phyloP scores from a whole-genome alignment of 2,888 invertebrate species.

The Platynereis dumerilii region DNA sequence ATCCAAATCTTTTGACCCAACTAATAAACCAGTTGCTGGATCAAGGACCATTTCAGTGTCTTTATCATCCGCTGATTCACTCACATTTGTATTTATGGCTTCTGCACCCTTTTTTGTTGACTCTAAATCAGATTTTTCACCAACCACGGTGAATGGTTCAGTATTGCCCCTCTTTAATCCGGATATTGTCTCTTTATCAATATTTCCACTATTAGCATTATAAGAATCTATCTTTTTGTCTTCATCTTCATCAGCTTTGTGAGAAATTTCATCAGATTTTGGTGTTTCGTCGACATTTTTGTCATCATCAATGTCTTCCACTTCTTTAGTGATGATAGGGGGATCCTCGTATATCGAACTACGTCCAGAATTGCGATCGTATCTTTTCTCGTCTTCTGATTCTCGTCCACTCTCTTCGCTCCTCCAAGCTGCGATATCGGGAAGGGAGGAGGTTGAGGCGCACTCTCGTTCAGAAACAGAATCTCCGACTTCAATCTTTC shows the following conservation, averaged over 20 bases:
- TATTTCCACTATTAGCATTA: background rate
- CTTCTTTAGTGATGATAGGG: background rate
- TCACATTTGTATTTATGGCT: background rate
- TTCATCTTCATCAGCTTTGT: background rate
- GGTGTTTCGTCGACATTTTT: background rate
- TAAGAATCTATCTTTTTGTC: background rate
- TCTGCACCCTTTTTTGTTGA: background rate
- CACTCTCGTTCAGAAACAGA: constrained; percentile 14
- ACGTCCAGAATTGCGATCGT: background rate
- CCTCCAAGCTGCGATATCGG: constrained; percentile 4
- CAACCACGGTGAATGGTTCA: background rate
- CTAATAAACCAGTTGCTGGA: background rate
- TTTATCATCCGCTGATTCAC: background rate
- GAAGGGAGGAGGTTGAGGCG: constrained; percentile 3
- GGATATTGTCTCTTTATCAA: background rate
- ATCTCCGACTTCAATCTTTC: constrained; percentile 21
- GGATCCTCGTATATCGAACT: background rate
- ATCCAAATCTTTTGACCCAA: background rate
- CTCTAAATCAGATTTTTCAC: background rate
- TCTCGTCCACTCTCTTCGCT: constrained; percentile 9
- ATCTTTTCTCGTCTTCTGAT: constrained; percentile 1
- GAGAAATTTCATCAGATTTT: background rate
- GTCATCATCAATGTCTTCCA: background rate
- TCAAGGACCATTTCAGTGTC: background rate
- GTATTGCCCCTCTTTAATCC: background rate